phyloP scores from a whole-genome alignment of 37 sponge, comb jelly and placozoan genomes.

The Diacarnus erythraeanus region DNA sequence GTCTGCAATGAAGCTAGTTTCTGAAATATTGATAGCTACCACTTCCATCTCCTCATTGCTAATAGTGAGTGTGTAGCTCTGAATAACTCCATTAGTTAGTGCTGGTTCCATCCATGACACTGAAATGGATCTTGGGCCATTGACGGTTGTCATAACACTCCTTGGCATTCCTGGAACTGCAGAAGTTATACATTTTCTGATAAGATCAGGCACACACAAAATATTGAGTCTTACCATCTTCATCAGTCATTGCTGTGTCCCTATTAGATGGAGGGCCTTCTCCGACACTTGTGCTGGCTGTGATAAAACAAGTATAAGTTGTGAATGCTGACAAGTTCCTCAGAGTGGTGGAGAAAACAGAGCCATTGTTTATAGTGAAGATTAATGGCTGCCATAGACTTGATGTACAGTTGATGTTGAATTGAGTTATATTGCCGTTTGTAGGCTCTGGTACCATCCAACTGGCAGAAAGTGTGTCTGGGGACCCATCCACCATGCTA shows the following conservation, averaged over 20 bases:
- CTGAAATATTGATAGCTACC: not conserved
- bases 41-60: not conserved
- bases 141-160: not conserved
- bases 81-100: conserved; percentile 30
- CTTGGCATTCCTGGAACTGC: conserved; percentile 18
- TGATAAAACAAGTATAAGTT: no score
- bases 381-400: no score
- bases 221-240: no score
- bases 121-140: not conserved
- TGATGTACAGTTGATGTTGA: no score
- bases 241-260: no score
- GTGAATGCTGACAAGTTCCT: no score
- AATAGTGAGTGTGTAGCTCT: conserved; percentile 4
- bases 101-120: conserved; percentile 27
- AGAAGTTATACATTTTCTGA: not conserved
- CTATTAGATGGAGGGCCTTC: no score
- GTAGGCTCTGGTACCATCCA: conserved; percentile 24
- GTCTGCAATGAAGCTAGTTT: not conserved
- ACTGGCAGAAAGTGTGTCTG: not conserved
- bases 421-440: no score
- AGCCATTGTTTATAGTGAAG: no score
- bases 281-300: no score
- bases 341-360: no score
- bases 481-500: not conserved
- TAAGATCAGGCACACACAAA: not conserved